Percentiles rank a stretch among this genome's conserved stretches.
These are phyloP conservation scores for Phymastichus coffea DNA, from an alignment of 1,140 invertebrate species.

Conservation along the genomic window DNA sequence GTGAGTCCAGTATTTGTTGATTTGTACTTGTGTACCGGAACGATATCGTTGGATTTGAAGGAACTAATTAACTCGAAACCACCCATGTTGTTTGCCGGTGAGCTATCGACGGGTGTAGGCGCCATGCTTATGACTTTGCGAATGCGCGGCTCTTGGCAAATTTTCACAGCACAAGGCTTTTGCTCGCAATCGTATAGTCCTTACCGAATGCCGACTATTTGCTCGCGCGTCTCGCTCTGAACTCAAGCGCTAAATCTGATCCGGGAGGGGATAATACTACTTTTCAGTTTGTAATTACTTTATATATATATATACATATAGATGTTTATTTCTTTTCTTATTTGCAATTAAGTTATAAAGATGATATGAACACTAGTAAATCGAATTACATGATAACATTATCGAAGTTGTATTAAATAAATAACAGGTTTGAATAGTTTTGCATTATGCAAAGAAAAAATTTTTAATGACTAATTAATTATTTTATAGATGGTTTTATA, in stretches of 20 bases:
- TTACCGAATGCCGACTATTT: not conserved
- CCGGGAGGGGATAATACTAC: too few species aligned
- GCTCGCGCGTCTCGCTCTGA: not conserved
- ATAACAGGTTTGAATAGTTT: not conserved
- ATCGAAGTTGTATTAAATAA: not conserved
- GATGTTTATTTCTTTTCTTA: too few species aligned
- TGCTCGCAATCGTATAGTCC: too few species aligned
- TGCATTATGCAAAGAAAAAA: not conserved
- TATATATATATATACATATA: not conserved
- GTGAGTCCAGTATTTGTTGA: conserved; percentile 77
- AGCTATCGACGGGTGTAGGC: conserved; percentile 58
- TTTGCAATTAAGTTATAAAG: too few species aligned
- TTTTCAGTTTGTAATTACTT: not conserved
- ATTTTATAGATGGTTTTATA: too few species aligned
- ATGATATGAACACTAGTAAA: not conserved
- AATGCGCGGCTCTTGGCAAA: not conserved
- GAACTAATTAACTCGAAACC: conserved; percentile 66
- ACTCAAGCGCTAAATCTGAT: too few species aligned
- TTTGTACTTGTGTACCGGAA: conserved; percentile 80
- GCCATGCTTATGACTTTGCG: conserved; percentile 57
- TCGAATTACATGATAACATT: not conserved
- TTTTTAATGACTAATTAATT: too few species aligned
- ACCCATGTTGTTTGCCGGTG: conserved; percentile 51
- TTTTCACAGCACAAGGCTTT: not conserved
- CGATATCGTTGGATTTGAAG: conserved; percentile 66